Base-by-base conservation (phyloP, 2,888 invertebrate species). In the Chromoteleia sp. region DNA sequence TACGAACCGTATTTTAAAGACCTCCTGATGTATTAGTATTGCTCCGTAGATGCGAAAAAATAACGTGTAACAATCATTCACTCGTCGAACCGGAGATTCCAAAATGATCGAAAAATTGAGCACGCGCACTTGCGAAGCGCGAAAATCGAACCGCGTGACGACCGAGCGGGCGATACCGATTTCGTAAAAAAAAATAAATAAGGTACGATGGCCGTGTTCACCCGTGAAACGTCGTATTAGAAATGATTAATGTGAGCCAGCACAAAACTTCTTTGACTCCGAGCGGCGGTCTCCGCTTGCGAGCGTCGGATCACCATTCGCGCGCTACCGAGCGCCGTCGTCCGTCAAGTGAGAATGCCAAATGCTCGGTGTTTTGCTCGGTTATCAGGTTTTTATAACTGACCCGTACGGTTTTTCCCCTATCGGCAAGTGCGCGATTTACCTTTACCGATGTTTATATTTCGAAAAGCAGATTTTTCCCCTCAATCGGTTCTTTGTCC, bases 341-440 rank as follows among this genome's bases (percentile, higher is more conserved):
- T 65, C 45, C 58, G 58, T 65, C 75, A 56, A 81, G 65, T 58
- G 39, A 36, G 68, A 68, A 68, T 43, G 68, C 61, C 68, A 52
- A 81, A 81, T 81, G 80, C 21, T 36, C 61, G 15, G 65, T 80
- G 45, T 75, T 75, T 74, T 68, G 67, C 80, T 80, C 75, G 75
- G 70, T 68, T 75, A 81, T 75, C 70, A 65, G 75, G 68, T 81
- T 81, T 81, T 81, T 75, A 81, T 75, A 70, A 39, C 41, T 45
- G 43, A 29, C 33, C 50, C 10, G 41, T 6, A 15, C 56, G 58
- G 50, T 67, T 71, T 77, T 81, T 80, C 71, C 75, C 71, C 80
- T 52, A 81, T 75, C 80, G 80, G 75, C 75, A 81, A 81, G 56
- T 45, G 19, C 52, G 80, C 39, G 58, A 33, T 54, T 75, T 75